These are phyloP conservation scores for Chanos chanos DNA, from an alignment of 2,797 vertebrate genomes.

Conservation along the genomic window DNA sequence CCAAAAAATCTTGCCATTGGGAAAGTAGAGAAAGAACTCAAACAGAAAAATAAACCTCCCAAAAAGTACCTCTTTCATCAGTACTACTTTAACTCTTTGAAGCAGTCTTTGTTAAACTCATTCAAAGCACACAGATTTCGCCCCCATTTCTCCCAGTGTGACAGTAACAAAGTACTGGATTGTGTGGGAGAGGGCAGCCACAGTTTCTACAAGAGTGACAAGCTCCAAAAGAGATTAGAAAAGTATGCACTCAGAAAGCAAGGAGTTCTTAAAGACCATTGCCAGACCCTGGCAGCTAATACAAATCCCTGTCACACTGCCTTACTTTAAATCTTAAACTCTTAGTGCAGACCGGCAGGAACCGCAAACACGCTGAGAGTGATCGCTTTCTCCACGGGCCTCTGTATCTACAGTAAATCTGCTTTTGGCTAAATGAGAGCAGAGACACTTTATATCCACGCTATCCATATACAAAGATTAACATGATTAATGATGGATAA, in stretches of 20 bases:
- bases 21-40: no score
- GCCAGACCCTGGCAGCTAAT: slow-evolving; percentile 34
- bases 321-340: slow-evolving; percentile 44
- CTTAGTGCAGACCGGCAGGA: slow-evolving; percentile 15
- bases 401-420: slow-evolving; percentile 15
- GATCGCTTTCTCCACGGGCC: not conserved
- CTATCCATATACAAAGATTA: slow-evolving; percentile 10
- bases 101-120: not conserved
- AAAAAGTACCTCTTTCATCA: not conserved
- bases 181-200: slow-evolving; percentile 32
- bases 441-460: slow-evolving; percentile 7
- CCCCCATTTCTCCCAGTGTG: slow-evolving; percentile 1
- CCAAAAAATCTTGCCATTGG: no score
- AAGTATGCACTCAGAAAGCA: slow-evolving; percentile 38
- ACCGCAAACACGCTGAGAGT: slow-evolving; percentile 6
- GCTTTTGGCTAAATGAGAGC: not conserved
- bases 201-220: slow-evolving; percentile 29
- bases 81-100: not conserved
- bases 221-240: slow-evolving; percentile 41
- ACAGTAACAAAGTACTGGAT: slow-evolving; percentile 15
- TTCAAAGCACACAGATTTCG: slow-evolving; percentile 5
- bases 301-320: slow-evolving; percentile 52
- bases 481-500: slow-evolving; percentile 20
- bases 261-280: slow-evolving; percentile 29
- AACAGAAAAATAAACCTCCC: no score